Percentiles rank a stretch among this genome's conserved stretches.
These are phyloP conservation scores for Sialis lutaria DNA, from an alignment of 2,888 invertebrate genomes.

Conservation along the genomic window DNA sequence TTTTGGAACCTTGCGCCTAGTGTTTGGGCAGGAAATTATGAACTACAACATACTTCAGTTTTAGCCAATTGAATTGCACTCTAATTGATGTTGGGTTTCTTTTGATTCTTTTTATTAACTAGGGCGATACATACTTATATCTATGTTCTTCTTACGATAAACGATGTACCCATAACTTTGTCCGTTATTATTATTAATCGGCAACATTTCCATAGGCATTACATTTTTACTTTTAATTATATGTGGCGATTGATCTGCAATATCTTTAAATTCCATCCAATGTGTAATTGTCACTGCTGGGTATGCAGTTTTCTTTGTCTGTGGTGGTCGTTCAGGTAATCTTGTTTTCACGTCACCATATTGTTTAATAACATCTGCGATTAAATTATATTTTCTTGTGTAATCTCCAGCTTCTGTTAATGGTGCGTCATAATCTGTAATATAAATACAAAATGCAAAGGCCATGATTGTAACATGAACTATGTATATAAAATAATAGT, in stretches of 20 bases:
- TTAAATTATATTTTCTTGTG: slow-evolving; percentile 60
- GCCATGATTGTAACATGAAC: no score
- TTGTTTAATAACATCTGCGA: slow-evolving; percentile 33
- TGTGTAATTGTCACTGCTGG: slow-evolving; percentile 14
- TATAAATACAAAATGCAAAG: background rate
- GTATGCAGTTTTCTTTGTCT: slow-evolving; percentile 19
- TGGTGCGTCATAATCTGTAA: slow-evolving; percentile 72
- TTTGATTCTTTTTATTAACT: no score
- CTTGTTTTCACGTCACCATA: slow-evolving; percentile 16
- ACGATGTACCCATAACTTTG: slow-evolving; percentile 37
- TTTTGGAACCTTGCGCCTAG: no score
- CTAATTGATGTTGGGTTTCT: no score
- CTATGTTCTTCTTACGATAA: slow-evolving; percentile 25
- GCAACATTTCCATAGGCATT: slow-evolving; percentile 20
- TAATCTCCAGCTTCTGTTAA: slow-evolving; percentile 78
- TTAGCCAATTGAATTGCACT: no score
- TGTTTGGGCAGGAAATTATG: no score
- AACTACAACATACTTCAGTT: no score
- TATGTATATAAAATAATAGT: no score
- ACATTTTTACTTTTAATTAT: slow-evolving; percentile 8
- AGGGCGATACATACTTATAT: slow-evolving; percentile 10
- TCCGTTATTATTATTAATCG: slow-evolving; percentile 25
- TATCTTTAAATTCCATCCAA: background rate
- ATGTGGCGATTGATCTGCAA: background rate
- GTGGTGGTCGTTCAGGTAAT: slow-evolving; percentile 19